Evolutionary conservation across 2,888 invertebrate genomes (phyloP).

Genomic region (Branchellion lobata): DNA sequence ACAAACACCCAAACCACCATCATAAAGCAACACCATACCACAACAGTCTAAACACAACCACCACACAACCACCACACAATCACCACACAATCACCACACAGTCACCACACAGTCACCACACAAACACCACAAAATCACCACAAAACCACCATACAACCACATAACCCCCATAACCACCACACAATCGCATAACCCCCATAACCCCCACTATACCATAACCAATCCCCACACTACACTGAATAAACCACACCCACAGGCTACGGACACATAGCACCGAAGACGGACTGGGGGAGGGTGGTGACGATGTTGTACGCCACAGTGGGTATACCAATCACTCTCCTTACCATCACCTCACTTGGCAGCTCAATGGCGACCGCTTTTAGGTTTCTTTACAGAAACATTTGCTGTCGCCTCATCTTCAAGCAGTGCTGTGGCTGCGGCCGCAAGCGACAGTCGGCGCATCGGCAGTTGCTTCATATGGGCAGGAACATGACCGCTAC

Average conservation of each 20-base stretch:
- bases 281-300: constrained; percentile 57
- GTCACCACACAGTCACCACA: too few relatives aligned
- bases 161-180: too few relatives aligned
- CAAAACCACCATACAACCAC: too few relatives aligned
- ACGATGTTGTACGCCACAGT: constrained; percentile 60
- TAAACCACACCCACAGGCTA: constrained; percentile 56
- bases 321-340: constrained; percentile 59
- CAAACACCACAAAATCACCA: too few relatives aligned
- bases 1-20: too few relatives aligned
- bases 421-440: constrained; percentile 42
- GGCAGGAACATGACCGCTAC: neutral
- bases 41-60: too few relatives aligned
- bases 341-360: constrained; percentile 60
- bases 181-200: too few relatives aligned
- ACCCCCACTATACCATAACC: too few relatives aligned
- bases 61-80: too few relatives aligned
- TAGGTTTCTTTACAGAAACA: constrained; percentile 66
- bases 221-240: too few relatives aligned
- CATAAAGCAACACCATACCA: too few relatives aligned
- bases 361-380: constrained; percentile 62
- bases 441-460: constrained; percentile 14
- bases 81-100: too few relatives aligned
- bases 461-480: neutral
- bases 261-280: constrained; percentile 61
- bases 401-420: constrained; percentile 58